Evolutionary conservation across 2,797 vertebrate species (phyloP).

Genomic region (Phataginus tricuspis): DNA sequence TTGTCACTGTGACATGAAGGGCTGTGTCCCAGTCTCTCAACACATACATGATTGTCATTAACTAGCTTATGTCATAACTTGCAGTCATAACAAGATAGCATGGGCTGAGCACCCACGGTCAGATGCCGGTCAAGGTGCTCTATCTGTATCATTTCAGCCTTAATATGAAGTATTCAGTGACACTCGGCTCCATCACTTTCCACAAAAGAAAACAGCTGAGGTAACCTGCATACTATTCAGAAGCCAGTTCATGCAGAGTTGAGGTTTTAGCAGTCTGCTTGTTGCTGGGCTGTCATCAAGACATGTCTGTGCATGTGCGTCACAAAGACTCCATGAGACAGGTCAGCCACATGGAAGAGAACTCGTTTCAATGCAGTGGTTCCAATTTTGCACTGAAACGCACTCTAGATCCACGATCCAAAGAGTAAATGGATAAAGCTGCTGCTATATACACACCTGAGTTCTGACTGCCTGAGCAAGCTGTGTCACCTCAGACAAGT

Average conservation of each 20-base stretch:
- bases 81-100: background rate
- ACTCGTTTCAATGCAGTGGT: background rate
- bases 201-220: background rate
- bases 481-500: background rate
- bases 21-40: background rate
- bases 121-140: background rate
- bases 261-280: background rate
- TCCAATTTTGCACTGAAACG: background rate
- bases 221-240: background rate
- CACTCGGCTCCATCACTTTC: background rate
- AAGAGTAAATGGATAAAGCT: rapidly evolving
- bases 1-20: background rate
- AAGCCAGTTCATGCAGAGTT: background rate
- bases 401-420: background rate
- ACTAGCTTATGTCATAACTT: rapidly evolving
- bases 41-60: background rate
- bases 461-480: background rate
- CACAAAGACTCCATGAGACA: background rate
- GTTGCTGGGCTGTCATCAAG: background rate
- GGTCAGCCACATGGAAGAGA: background rate
- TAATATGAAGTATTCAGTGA: background rate
- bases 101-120: background rate
- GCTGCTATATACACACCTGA: background rate
- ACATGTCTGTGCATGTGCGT: background rate
- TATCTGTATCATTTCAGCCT: background rate